A percentile compares a stretch with the other conserved stretches of the same genome.
Evolutionary conservation across 2,113 vertebrate species (phyloP).

Genomic region (Mirza zaza): DNA sequence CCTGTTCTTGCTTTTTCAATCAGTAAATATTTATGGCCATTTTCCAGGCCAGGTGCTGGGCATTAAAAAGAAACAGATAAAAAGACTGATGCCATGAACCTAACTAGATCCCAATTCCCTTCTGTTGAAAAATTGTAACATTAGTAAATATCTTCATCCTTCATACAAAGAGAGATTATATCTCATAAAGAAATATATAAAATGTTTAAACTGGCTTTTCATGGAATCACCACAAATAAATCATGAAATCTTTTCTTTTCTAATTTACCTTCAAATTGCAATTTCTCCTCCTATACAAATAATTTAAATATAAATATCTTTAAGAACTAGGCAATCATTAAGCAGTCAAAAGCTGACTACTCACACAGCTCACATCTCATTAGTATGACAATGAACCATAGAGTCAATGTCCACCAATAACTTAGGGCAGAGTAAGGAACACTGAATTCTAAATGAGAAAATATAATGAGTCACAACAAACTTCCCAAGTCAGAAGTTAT

Average conservation of each 20-base stretch:
- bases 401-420: constrained; percentile 78
- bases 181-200: not conserved
- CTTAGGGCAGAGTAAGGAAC: constrained; percentile 44
- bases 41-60: not conserved
- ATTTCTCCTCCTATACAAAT: constrained; percentile 25
- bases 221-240: not conserved
- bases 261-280: not conserved
- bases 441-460: not conserved
- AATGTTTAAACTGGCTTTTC: not conserved
- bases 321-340: constrained; percentile 80
- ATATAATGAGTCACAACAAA: not conserved
- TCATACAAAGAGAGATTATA: not conserved
- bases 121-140: not conserved
- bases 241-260: not conserved
- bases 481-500: not conserved
- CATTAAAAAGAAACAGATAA: not conserved
- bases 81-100: not conserved
- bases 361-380: constrained; percentile 72
- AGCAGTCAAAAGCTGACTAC: constrained; percentile 79
- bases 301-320: constrained; percentile 83
- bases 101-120: not conserved
- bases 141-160: not conserved
- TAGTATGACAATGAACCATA: constrained; percentile 73
- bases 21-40: not conserved
- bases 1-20: not conserved